Base-by-base conservation (phyloP, 2,888 invertebrate genomes). In the Ceraclea dissimilis region DNA sequence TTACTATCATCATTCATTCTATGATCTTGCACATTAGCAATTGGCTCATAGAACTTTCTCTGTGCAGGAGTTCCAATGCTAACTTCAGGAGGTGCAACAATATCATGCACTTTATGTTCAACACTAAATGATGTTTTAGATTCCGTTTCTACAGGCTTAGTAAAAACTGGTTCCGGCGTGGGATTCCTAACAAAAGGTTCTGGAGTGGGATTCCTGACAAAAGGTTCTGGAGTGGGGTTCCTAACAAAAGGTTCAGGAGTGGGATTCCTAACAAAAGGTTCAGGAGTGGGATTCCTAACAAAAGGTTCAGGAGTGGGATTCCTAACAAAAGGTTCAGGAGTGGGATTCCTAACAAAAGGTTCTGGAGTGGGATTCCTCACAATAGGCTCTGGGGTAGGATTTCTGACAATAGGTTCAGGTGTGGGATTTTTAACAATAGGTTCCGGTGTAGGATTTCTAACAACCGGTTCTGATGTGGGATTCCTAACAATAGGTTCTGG, bases 31-130 rank as follows among this genome's bases (percentile, higher is more conserved):
- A 10, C 10, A 39, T 4, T 39, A 8, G 4, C n/a, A n/a, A n/a
- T 16, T 16, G 39, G 39, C 13, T 39, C 39, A 48, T 53, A 50
- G 46, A 34, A 56, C 71, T 72, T 10, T 65, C 65, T 64, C 72
- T 70, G 70, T 71, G 69, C 63, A 8, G 47, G 18, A 71, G 33
- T 57, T 49, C 17, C 34, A 70, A 51, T 70, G 70, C 43, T 39
- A 4, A 39, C 13, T 13, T 39, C 39, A 39, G 16, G 16, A 39
- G 39, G n/a, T n/a, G 39, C 39, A n/a, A 16, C 39, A 10, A 26
- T 26, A 8, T 39, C 16, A 4, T 39, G 39, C 5, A 13, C 8
- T 39, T 39, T 16, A 13, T 56, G 17, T 61, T 72, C 70, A 16
- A n/a, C 16, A 16, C 13, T 39, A 4, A 13, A n/a, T 4, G 39